Percentiles rank a stretch among this genome's conserved stretches.
These are phyloP conservation scores for Ciconia nigra DNA, from an alignment of 2,797 vertebrate genomes.

Conservation along the genomic window DNA sequence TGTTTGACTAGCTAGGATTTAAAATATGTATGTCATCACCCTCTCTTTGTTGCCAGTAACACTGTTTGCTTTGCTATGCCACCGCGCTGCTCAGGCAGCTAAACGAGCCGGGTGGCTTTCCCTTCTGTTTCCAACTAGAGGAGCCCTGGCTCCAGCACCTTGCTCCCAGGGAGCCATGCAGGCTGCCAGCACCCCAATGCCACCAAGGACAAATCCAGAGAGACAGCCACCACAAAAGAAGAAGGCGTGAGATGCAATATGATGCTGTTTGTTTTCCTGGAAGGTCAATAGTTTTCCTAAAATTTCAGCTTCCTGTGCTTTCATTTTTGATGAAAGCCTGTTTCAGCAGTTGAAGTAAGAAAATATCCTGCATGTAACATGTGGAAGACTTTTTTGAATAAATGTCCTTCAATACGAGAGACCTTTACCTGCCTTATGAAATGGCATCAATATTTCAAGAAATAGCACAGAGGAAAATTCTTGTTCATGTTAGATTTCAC, in stretches of 20 bases:
- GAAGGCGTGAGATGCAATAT: background rate
- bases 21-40: background rate
- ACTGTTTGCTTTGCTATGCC: background rate
- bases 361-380: background rate
- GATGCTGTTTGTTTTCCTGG: background rate
- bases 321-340: background rate
- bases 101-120: rapidly evolving
- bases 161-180: rapidly evolving
- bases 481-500: background rate
- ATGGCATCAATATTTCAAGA: background rate
- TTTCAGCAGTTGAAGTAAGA: background rate
- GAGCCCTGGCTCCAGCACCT: background rate
- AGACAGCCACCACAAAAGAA: background rate
- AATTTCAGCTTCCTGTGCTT: background rate
- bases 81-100: background rate
- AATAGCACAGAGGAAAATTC: background rate
- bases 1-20: conserved; percentile 25
- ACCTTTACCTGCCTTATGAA: background rate
- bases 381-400: background rate
- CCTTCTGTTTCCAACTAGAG: background rate
- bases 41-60: background rate
- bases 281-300: background rate
- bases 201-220: background rate
- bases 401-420: background rate
- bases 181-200: background rate